Percentiles rank a stretch among this genome's conserved stretches.
Conservation (phyloP, 2,888 invertebrate genomes). For the Callinectes sapidus region DNA sequence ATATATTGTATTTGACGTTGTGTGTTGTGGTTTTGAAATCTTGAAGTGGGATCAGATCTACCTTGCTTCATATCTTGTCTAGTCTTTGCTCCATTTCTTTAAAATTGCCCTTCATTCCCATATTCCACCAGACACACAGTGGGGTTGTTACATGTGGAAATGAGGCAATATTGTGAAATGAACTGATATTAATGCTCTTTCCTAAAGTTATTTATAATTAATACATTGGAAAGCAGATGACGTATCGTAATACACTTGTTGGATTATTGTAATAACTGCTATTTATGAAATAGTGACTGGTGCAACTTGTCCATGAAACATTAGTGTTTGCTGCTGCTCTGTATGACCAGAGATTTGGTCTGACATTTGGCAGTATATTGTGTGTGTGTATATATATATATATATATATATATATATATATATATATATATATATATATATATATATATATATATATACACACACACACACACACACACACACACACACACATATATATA, state of each 20-base stretch:
- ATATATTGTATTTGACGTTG: neutral
- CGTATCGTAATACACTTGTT: neutral
- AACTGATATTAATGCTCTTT: neutral
- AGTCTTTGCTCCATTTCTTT: neutral
- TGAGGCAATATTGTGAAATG: neutral
- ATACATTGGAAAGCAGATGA: constrained; percentile 12
- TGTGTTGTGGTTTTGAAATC: neutral
- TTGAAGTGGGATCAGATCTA: neutral
- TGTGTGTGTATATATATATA: neutral
- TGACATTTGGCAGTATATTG: neutral
- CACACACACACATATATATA: too few species aligned
- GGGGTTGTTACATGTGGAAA: neutral
- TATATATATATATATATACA: neutral
- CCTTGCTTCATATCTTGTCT: constrained; percentile 7
- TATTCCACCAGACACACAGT: constrained; percentile 2
- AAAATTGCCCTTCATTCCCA: neutral
- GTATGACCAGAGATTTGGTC: neutral
- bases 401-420: constrained; percentile 28
- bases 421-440: neutral
- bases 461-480: too few species aligned
- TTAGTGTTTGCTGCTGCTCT: neutral
- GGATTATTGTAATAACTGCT: neutral
- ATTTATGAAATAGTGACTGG: constrained; percentile 10
- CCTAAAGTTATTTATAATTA: neutral
- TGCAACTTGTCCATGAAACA: neutral